phyloP scores from a whole-genome alignment of 2,113 vertebrate genomes.

The Benitochromis conjunctus region DNA sequence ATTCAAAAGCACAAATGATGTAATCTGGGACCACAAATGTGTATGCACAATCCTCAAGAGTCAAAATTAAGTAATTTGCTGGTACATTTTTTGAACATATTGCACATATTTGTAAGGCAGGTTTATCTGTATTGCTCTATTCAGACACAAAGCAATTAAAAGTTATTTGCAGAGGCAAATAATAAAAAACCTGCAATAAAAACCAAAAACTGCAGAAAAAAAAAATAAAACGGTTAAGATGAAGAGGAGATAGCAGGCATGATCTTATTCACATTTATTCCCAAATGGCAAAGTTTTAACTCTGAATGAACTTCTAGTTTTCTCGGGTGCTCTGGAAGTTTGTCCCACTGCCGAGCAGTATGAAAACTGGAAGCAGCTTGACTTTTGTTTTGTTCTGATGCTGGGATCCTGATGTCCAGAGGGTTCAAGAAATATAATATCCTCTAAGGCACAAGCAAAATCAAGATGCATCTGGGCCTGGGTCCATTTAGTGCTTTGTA shows the following conservation, averaged over 20 bases:
- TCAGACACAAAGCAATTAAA: not conserved
- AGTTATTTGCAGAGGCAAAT: not conserved
- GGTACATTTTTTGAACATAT: not conserved
- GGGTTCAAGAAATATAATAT: not conserved
- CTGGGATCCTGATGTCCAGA: not conserved
- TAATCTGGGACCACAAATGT: not conserved
- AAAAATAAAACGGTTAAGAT: not conserved
- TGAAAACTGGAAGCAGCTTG: not conserved
- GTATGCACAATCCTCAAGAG: not conserved
- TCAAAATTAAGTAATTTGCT: not conserved
- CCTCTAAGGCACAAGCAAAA: not conserved
- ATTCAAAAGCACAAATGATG: not conserved
- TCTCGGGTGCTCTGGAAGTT: not conserved
- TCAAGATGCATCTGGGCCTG: not conserved
- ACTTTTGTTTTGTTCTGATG: not conserved
- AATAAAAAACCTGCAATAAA: not conserved
- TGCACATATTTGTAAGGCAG: not conserved
- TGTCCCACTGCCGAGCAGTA: not conserved
- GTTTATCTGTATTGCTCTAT: not conserved
- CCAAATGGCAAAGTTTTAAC: not conserved
- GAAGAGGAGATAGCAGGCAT: not conserved
- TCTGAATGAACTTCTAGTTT: not conserved
- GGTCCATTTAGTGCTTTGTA: not conserved
- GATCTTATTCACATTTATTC: not conserved
- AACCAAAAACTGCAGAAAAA: not conserved